phyloP scores from a whole-genome alignment of 2,797 vertebrate species.

The Cossypha caffra region DNA sequence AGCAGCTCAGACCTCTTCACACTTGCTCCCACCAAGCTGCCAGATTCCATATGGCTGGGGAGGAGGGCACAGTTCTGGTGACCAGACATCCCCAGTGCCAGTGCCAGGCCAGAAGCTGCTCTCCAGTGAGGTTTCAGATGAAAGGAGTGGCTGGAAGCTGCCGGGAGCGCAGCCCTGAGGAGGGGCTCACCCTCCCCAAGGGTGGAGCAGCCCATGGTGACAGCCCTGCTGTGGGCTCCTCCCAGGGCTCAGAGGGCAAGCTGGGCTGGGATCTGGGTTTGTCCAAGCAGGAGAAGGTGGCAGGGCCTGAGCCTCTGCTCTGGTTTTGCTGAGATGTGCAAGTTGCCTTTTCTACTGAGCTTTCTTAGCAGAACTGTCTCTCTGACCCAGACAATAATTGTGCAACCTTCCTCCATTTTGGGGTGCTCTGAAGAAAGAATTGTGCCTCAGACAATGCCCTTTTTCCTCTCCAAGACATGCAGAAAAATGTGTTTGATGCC shows the following conservation, averaged over 20 bases:
- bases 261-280: background rate
- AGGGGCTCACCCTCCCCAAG: fast-evolving
- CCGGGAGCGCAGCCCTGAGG: background rate
- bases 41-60: background rate
- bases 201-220: background rate
- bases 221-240: background rate
- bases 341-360: background rate
- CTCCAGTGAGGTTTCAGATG: background rate
- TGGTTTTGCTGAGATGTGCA: background rate
- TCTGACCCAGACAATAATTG: background rate
- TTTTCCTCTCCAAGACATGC: background rate
- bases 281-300: background rate
- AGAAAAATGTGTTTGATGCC: background rate
- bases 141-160: background rate
- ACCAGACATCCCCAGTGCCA: background rate
- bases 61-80: background rate
- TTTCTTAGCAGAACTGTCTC: background rate
- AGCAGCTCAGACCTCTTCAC: background rate
- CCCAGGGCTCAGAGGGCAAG: background rate
- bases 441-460: too few relatives aligned
- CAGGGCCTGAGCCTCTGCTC: background rate
- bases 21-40: background rate
- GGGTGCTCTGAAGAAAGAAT: background rate
- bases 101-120: background rate
- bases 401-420: background rate